Evolutionary conservation across 92 coral and sea anemone genomes (phyloP), one percentile per base, ranked within the genome.

Genomic region (Heteractis magnifica): DNA sequence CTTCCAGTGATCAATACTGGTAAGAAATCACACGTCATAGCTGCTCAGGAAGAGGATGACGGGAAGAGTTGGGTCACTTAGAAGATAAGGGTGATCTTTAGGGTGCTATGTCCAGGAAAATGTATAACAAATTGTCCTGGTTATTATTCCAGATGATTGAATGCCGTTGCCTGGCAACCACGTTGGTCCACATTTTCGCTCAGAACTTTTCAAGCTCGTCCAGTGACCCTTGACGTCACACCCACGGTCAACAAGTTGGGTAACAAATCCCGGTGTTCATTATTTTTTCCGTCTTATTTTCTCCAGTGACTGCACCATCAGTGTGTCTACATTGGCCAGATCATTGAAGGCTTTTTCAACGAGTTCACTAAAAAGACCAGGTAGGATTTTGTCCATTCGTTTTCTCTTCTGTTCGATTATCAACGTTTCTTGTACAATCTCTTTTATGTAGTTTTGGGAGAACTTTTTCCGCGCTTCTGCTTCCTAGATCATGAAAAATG

Each of bases 391-490:
- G 79, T 95, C 93, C 75, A 95, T 75, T 79, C 88, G 90, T 85
- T 94, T 93, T 53, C 85, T 86, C 76, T 91, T 94, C 10, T 90
- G 92, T 20, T 93, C 98, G 58, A 86, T 86, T 11, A 90, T 86
- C 53, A 92, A 83, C 75, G 93, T 90, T 8, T 93, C 91, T 56
- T 95, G 89, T 5, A 89, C 88, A 50, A 95, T 88, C 68, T 91
- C 94, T 75, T 82, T 94, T 78, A 95, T 89, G 81, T 90, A 95
- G 78, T 92, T 92, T 64, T 84, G 91, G n/a, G 98, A 87, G 78
- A 95, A 95, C 10, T 51, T 82, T 74, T 87, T 76, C 16, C 94
- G 85, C 41, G 87, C 77, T 51, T 95, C 94, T 59, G 89, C 85
- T 71, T 95, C 98, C 98, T 95, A 65, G 49, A 62, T 44, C 41